Conservation (phyloP, 2,888 invertebrate genomes). For the Xestobium rufovillosum region DNA sequence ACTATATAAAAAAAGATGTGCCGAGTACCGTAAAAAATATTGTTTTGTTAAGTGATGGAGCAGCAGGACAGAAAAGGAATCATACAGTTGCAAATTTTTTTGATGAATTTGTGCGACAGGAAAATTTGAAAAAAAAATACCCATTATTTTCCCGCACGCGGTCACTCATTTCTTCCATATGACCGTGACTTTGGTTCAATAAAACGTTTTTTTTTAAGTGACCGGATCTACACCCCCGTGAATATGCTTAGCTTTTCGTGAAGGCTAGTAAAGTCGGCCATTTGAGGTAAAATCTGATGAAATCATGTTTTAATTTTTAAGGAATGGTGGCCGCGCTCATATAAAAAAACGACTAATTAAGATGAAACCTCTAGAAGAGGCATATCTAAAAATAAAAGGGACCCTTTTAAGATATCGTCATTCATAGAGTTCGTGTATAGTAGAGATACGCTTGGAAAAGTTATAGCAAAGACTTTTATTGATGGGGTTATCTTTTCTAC, state of each 20-base stretch:
- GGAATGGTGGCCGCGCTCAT: no score
- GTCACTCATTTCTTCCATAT: no score
- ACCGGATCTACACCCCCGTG: constrained; percentile 7
- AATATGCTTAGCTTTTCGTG: constrained; percentile 9
- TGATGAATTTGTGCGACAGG: constrained; percentile 2
- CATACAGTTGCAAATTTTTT: constrained; percentile 7
- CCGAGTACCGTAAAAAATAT: no score
- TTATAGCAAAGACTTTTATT: background rate
- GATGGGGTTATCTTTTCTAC: background rate
- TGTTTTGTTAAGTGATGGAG: no score
- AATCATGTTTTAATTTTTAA: no score
- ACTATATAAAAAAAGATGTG: no score
- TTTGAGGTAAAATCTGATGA: no score
- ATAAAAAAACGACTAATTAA: no score
- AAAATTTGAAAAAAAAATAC: constrained; percentile 3
- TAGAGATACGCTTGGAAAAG: background rate
- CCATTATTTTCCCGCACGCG: constrained; percentile 4
- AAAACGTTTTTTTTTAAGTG: constrained; percentile 7
- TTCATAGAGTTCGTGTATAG: background rate
- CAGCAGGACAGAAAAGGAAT: constrained; percentile 5
- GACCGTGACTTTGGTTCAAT: constrained; percentile 8
- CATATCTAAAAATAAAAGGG: no score
- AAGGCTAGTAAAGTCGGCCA: no score
- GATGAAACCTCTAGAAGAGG: no score
- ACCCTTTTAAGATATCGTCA: no score